Evolutionary conservation across 2,797 vertebrate species (phyloP).

Genomic region (Melanogrammus aeglefinus): DNA sequence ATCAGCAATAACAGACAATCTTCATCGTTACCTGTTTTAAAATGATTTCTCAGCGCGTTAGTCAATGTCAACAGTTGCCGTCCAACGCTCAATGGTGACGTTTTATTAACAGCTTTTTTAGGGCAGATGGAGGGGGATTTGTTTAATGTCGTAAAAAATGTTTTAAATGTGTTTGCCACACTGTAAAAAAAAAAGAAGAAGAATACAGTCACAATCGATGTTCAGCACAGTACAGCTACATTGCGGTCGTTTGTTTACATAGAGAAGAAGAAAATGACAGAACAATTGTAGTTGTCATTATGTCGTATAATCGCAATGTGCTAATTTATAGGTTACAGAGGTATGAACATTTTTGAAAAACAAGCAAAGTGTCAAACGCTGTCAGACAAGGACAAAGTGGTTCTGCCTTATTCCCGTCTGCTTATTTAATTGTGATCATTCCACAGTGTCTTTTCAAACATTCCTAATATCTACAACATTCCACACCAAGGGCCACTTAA

Average conservation of each 20-base stretch:
- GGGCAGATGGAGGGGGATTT: conserved; percentile 40
- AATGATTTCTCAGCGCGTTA: conserved; percentile 58
- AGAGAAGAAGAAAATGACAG: not conserved
- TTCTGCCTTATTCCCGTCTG: not conserved
- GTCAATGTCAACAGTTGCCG: conserved; percentile 45
- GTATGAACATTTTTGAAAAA: not conserved
- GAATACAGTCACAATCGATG: not conserved
- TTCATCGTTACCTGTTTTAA: conserved; percentile 69
- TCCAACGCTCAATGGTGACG: conserved; percentile 30
- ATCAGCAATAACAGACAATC: conserved; percentile 81
- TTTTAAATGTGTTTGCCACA: conserved; percentile 12
- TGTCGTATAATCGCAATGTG: not conserved
- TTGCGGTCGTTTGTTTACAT: not conserved
- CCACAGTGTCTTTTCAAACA: conserved; percentile 67
- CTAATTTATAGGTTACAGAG: not conserved
- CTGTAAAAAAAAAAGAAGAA: not conserved
- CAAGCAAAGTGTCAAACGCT: not conserved
- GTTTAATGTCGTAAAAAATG: conserved; percentile 33
- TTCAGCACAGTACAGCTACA: not conserved
- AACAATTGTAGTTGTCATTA: not conserved
- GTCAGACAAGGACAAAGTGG: not conserved
- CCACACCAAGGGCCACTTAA: conserved; percentile 46
- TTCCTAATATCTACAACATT: conserved; percentile 78
- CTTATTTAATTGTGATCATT: conserved; percentile 27
- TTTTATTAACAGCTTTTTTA: conserved; percentile 28